Percentiles rank a stretch among this genome's conserved stretches.
Evolutionary conservation across 2,888 invertebrate genomes (phyloP).

Genomic region (Peribatodes rhomboidaria): DNA sequence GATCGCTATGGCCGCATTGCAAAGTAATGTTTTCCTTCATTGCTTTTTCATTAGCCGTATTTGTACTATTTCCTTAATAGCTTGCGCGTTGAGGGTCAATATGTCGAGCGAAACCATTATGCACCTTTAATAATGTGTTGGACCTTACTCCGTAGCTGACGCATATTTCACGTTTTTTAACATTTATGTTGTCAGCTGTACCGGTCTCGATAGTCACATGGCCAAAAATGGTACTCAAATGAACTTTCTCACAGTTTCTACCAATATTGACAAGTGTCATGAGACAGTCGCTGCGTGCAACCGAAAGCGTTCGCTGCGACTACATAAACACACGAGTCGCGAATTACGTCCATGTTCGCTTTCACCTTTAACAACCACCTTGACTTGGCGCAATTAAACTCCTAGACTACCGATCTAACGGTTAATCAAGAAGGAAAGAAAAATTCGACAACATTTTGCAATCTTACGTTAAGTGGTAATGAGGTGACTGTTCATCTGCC

Average conservation of each 20-base stretch:
- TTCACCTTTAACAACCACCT: slow-evolving; percentile 67
- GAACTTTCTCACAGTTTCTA: slow-evolving; percentile 66
- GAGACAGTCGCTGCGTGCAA: slow-evolving; percentile 50
- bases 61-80: slow-evolving; percentile 57
- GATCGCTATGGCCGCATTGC: slow-evolving; percentile 73
- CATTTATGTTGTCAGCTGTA: slow-evolving; percentile 8
- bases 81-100: slow-evolving; percentile 15
- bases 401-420: slow-evolving; percentile 50
- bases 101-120: slow-evolving; percentile 19
- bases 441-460: slow-evolving; percentile 53
- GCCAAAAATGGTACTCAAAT: slow-evolving; percentile 42
- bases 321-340: slow-evolving; percentile 52
- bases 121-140: slow-evolving; percentile 21
- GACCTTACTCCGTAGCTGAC: slow-evolving; percentile 6
- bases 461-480: slow-evolving; percentile 47
- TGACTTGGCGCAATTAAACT: slow-evolving; percentile 58
- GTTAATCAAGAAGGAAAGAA: slow-evolving; percentile 52
- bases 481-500: slow-evolving; percentile 33
- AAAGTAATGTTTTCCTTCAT: slow-evolving; percentile 67
- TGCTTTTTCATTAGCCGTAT: slow-evolving; percentile 57
- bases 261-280: slow-evolving; percentile 65
- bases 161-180: slow-evolving; percentile 4
- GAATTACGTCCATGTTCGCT: slow-evolving; percentile 64
- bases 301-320: slow-evolving; percentile 62
- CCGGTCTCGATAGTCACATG: slow-evolving; percentile 17